phyloP scores from a whole-genome alignment of 2,888 invertebrate genomes.

The Nomada flava region DNA sequence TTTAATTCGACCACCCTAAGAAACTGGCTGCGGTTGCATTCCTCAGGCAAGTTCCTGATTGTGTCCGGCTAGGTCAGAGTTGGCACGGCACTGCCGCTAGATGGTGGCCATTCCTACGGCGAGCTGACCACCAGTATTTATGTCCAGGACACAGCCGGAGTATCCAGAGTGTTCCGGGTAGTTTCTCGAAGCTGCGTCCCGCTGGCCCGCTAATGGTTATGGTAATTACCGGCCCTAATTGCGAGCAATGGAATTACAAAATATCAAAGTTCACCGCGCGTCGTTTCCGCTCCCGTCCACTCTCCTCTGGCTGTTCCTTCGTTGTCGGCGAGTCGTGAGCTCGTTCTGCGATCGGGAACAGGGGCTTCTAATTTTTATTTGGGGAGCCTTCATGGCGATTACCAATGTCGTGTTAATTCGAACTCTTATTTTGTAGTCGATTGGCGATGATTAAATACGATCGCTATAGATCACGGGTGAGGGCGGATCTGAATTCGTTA shows the following conservation, averaged over 20 bases:
- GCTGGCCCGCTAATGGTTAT: slow-evolving; percentile 83
- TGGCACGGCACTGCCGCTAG: slow-evolving; percentile 74
- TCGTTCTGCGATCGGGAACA: slow-evolving; percentile 27
- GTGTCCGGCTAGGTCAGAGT: slow-evolving; percentile 80
- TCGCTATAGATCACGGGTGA: too few species aligned
- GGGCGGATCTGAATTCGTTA: too few species aligned
- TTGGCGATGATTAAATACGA: too few species aligned
- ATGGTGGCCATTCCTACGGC: slow-evolving; percentile 73
- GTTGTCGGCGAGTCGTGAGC: slow-evolving; percentile 18
- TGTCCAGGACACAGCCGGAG: slow-evolving; percentile 78
- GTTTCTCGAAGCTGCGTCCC: slow-evolving; percentile 75
- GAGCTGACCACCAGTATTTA: slow-evolving; percentile 83
- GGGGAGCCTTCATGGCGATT: neutral
- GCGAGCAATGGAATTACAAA: slow-evolving; percentile 84
- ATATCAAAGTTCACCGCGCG: slow-evolving; percentile 82
- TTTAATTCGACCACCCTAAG: slow-evolving; percentile 84
- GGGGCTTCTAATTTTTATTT: slow-evolving; percentile 9
- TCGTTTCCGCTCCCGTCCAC: slow-evolving; percentile 39
- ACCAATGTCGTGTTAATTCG: neutral
- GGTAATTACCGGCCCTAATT: slow-evolving; percentile 84
- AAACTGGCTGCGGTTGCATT: slow-evolving; percentile 83
- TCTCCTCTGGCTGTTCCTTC: slow-evolving; percentile 52
- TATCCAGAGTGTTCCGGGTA: slow-evolving; percentile 76
- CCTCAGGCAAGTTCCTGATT: slow-evolving; percentile 84
- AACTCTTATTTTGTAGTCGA: too few species aligned